Evolutionary conservation across 2,888 invertebrate species (phyloP), one percentile per base, ranked within the genome.

Genomic region (Bellardia pandia): DNA sequence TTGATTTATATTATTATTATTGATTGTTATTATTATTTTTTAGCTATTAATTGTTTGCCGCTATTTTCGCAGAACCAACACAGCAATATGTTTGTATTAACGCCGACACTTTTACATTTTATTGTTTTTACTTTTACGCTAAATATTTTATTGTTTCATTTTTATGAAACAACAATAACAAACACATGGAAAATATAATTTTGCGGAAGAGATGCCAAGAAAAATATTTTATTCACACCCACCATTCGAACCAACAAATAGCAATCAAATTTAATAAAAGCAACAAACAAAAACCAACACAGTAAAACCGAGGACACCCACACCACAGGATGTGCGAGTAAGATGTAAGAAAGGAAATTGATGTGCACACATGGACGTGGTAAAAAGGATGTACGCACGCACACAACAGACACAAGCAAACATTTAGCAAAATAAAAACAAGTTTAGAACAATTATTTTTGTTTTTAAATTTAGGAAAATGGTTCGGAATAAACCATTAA

Each of bases 331-430:
- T 51, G 23, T 60, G 33, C 9, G 16, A 40, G 7, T 40, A 48
- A 23, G 58, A 48, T 23, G 40, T 40, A 13, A 51, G 13, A 51
- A 56, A 64, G 42, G 53, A 80, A 72, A 80, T 64, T 13, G 14
- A 66, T 9, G 33, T 16, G 8, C 64, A 66, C 45, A 30, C 23
- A 53, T n/a, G 6, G 5, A 30, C 7, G 16, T 30, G 42, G 11
- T 42, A 51, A 23, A 30, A 72, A 45, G 23, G 9, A 58, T 16
- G 33, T 23, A 23, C 8, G 9, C 53, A 80, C n/a, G 16, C n/a
- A 23, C 13, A 69, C 8, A 40, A 23, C 8, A 76, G 42, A 74
- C 5, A 51, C 16, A 78, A 33, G 4, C 11, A 68, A 42, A 40
- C 1, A 68, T 33, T 78, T 58, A 58, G 14, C 11, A 11, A 33